phyloP scores from a whole-genome alignment of 2,888 invertebrate genomes.

The Sympetrum striolatum region DNA sequence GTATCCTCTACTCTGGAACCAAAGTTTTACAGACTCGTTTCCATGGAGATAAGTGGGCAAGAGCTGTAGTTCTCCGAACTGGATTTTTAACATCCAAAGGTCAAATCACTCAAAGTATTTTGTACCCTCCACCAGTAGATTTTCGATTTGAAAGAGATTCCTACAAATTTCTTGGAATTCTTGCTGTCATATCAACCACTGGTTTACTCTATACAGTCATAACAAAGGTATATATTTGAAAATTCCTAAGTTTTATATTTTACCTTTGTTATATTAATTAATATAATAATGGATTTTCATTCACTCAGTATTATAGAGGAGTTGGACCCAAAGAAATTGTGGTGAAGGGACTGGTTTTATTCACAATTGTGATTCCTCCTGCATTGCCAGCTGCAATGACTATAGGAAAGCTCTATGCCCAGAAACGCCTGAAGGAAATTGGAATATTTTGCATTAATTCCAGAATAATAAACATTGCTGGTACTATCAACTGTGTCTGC shows the following conservation, averaged over 20 bases:
- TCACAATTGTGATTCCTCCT: conserved; percentile 95
- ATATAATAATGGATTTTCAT: not conserved
- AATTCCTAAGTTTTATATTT: not conserved
- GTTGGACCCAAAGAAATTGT: conserved; percentile 69
- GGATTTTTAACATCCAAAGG: conserved; percentile 94
- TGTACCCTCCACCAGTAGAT: conserved; percentile 95
- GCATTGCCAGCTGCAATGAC: conserved; percentile 97
- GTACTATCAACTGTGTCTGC: conserved; percentile 86
- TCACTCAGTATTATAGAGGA: conserved; percentile 66
- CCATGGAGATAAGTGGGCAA: conserved; percentile 76
- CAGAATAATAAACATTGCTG: conserved; percentile 90
- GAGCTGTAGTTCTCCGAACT: conserved; percentile 80
- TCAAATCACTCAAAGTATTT: conserved; percentile 84
- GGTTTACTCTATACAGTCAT: conserved; percentile 90
- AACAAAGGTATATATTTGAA: conserved; percentile 71
- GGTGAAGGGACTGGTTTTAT: conserved; percentile 85
- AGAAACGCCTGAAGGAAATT: conserved; percentile 77
- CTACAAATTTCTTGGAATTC: conserved; percentile 83
- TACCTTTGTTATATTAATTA: not conserved
- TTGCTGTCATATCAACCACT: conserved; percentile 77
- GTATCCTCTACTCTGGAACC: conserved; percentile 86
- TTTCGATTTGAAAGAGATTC: conserved; percentile 96
- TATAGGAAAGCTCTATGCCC: conserved; percentile 90
- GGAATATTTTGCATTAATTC: conserved; percentile 92
- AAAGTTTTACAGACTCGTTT: conserved; percentile 89